Base-by-base conservation (phyloP, 1,140 invertebrate species). In the Drosophila bocqueti region DNA sequence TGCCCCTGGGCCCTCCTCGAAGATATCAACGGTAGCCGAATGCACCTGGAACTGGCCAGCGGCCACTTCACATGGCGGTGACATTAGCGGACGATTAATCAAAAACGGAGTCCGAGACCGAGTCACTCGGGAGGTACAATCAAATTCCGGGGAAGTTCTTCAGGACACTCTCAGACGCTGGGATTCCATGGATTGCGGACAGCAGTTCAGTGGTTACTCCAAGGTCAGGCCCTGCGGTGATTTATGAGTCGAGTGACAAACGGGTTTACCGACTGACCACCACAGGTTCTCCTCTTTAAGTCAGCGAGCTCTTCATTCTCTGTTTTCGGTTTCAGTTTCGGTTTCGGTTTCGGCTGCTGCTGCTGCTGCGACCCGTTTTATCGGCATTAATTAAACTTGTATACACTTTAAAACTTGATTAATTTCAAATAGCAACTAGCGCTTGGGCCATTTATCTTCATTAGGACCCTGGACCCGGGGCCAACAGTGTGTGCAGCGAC, bases 221-320 rank as follows among this genome's bases (percentile, higher is more conserved):
- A 87, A 87, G 85, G 85, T 86, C 83, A 83, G 73, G 73, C 58
- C 65, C 58, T 58, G 54, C 50, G 26, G 76, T 85, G 85, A 90
- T 90, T 90, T 90, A 90, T 90, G 85, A 73, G 76, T 63, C 50
- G 64, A 82, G 82, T 82, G 86, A 82, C 85, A 90, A 90, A 90
- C 85, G 79, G 76, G 85, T 90, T 90, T 90, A 18, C 42, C 26
- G 24, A 57, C 26, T 54, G n/a, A 49, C 54, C 54, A 26, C 34
- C 54, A 24, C 69, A 73, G 67, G 67, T 60, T 60, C 69, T 72
- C 36, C 67, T 65, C 63, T n/a, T 63, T 2, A 45, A 61, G 7
- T 66, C 55, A n/a, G 13, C 49, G 16, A 59, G 21, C 38, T 60
- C 64, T 64, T 67, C 64, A 68, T 54, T 67, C 58, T 38, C 71